Conservation (phyloP, 2,113 vertebrate genomes). For the Mionectes macconnelli region DNA sequence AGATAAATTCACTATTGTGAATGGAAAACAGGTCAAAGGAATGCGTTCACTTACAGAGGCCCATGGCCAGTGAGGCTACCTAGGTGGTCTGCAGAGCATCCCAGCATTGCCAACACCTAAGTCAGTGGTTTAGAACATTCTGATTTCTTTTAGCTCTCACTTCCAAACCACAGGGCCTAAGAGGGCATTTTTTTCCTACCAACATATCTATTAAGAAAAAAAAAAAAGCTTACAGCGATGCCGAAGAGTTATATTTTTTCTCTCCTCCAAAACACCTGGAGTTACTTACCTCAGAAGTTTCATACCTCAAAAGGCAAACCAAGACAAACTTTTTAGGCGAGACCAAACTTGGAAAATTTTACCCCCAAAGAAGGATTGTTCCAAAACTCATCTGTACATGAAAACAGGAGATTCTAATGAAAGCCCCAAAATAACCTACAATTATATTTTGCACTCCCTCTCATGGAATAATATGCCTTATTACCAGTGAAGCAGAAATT, state of each 20-base stretch:
- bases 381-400: background rate
- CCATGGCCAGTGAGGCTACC: background rate
- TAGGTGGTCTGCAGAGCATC: background rate
- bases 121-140: background rate
- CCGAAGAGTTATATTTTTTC: background rate
- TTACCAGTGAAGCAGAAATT: slow-evolving; percentile 27
- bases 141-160: background rate
- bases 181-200: background rate
- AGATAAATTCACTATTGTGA: background rate
- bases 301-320: slow-evolving; percentile 2
- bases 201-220: background rate
- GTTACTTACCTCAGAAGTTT: slow-evolving; percentile 19
- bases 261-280: slow-evolving; percentile 4
- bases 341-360: slow-evolving; percentile 20
- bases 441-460: slow-evolving; percentile 25
- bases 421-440: slow-evolving; percentile 10
- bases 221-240: background rate
- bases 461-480: background rate
- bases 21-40: background rate
- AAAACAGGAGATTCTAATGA: background rate
- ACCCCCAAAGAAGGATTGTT: background rate
- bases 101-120: background rate
- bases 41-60: background rate
- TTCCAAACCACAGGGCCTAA: background rate
- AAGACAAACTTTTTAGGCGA: background rate